Percentiles rank a stretch among this genome's conserved stretches.
These are phyloP conservation scores for Listronotus bonariensis DNA, from an alignment of 1,140 invertebrate genomes.

Conservation along the genomic window DNA sequence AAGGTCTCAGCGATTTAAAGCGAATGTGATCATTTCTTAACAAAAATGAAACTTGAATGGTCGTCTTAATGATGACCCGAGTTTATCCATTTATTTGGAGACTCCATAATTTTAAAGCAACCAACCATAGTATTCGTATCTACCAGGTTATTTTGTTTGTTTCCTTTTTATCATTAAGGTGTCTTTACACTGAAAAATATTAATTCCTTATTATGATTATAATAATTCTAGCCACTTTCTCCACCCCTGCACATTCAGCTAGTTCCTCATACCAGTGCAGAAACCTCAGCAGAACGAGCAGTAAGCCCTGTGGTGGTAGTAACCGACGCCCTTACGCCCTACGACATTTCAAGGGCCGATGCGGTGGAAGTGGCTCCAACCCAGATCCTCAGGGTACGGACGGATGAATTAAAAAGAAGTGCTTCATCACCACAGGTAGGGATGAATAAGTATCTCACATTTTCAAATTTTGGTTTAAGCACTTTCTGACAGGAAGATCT, in stretches of 20 bases:
- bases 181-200: too few species aligned
- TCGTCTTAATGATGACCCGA: too few species aligned
- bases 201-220: too few species aligned
- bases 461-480: not conserved
- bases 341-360: conserved; percentile 46
- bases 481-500: too few species aligned
- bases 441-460: not conserved
- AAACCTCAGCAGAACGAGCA: conserved; percentile 43
- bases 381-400: conserved; percentile 56
- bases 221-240: conserved; percentile 40
- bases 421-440: conserved; percentile 63
- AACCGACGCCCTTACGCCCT: conserved; percentile 39
- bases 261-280: conserved; percentile 24
- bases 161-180: too few species aligned
- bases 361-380: conserved; percentile 47
- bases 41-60: too few species aligned
- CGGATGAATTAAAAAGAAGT: conserved; percentile 62
- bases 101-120: too few species aligned
- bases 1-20: too few species aligned
- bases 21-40: too few species aligned
- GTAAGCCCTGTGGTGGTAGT: conserved; percentile 54
- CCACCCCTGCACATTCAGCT: conserved; percentile 43
- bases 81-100: too few species aligned
- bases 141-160: too few species aligned
- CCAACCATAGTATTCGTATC: too few species aligned